Conservation (phyloP, 64 coral and sea anemone species). For the Actinia equina region DNA sequence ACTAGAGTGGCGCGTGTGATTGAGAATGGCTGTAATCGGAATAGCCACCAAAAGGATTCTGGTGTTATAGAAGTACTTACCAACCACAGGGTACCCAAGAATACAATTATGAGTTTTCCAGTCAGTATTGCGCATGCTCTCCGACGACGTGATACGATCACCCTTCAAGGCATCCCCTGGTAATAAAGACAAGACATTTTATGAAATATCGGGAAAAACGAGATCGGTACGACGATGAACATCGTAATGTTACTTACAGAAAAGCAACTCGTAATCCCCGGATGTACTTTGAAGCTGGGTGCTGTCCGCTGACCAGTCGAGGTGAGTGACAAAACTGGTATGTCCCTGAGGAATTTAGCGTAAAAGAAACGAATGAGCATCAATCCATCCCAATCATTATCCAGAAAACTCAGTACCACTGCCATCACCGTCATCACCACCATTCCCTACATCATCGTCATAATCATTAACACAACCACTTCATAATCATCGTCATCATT, state of each 20-base stretch:
- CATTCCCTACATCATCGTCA: neutral
- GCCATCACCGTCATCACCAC: neutral
- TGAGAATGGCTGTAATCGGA: no score
- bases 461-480: neutral
- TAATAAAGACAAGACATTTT: neutral
- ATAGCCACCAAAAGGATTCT: no score
- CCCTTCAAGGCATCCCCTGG: constrained; percentile 58
- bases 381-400: neutral
- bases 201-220: neutral
- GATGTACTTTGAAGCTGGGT: constrained; percentile 77
- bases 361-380: neutral
- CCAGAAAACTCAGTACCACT: neutral
- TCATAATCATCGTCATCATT: neutral
- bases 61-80: constrained; percentile 13
- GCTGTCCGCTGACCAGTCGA: constrained; percentile 81
- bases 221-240: no score
- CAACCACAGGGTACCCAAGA: constrained; percentile 70
- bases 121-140: constrained; percentile 74
- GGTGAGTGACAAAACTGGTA: constrained; percentile 68
- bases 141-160: constrained; percentile 64
- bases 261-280: constrained; percentile 77
- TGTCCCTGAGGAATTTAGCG: constrained; percentile 36
- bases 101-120: constrained; percentile 84
- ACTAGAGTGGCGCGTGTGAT: no score
- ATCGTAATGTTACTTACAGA: constrained; percentile 48